Evolutionary conservation across 2,888 invertebrate genomes (phyloP), one percentile per base, ranked within the genome.

Genomic region (Thelaira solivaga): DNA sequence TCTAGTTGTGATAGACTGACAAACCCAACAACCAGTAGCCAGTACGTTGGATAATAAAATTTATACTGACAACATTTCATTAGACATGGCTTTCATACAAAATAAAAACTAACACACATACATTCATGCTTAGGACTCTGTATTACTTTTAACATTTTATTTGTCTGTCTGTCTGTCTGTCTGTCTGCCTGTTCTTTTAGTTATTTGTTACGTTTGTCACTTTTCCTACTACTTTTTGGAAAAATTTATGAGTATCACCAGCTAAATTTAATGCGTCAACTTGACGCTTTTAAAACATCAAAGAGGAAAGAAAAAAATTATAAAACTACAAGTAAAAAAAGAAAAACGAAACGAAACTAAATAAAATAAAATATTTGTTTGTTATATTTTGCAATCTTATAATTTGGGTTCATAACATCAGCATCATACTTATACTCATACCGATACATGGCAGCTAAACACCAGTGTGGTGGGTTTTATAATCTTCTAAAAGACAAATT

Each of bases 201-300:
- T n/a, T 62, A 69, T 77, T 77, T 45, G 77, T 77, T 73, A 77
- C 77, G 68, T 73, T 64, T 73, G 77, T 64, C 77, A 73, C 51
- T 76, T 71, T 53, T 72, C 39, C 65, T 72, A 61, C 74, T 72
- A 34, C 34, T 49, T 62, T 47, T 67, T 43, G 67, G 24, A 3
- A 34, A 67, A 61, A 72, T 74, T 74, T 74, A 69, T 53, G 36
- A 64, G 39, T 74, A 53, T 51, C 51, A 49, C 34, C 13, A 39
- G 67, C 36, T 53, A 73, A 68, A 73, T 45, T 59, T 64, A 68
- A 73, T 57, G 67, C 73, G 73, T 73, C 73, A 73, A 77, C 73
- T 73, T 73, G 73, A 73, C 73, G 77, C 73, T 77, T 16, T 18
- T 20, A 72, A 69, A 67, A 24, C n/a, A 36, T 47, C 10, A 22